A percentile compares a stretch with the other conserved stretches of the same genome.
These are phyloP conservation scores for Diabrotica virgifera DNA, from an alignment of 1,140 invertebrate genomes.

Conservation along the genomic window DNA sequence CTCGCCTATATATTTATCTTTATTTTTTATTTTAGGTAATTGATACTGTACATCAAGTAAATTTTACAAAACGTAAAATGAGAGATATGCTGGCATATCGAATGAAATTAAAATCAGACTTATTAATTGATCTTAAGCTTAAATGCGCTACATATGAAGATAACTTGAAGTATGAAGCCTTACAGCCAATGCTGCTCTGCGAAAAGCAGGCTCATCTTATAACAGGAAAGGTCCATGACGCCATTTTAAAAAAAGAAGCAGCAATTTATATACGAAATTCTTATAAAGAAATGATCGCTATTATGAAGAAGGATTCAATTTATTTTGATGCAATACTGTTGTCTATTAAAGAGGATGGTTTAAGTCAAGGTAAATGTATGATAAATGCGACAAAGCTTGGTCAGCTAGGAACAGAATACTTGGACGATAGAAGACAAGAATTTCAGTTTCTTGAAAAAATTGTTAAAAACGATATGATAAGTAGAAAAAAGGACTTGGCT, in stretches of 20 bases:
- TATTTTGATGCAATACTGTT: conserved; percentile 59
- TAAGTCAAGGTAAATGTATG: conserved; percentile 57
- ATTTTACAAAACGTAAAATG: conserved; percentile 56
- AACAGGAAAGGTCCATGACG: conserved; percentile 54
- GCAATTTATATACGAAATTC: conserved; percentile 57
- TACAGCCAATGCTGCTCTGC: conserved; percentile 49
- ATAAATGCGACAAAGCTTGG: conserved; percentile 59
- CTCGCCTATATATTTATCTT: no score
- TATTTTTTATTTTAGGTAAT: conserved; percentile 44
- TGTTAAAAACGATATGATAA: conserved; percentile 60
- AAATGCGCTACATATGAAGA: conserved; percentile 52
- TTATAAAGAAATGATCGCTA: conserved; percentile 57
- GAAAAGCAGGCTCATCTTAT: conserved; percentile 54
- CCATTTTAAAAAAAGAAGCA: conserved; percentile 58
- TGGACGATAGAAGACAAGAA: conserved; percentile 57
- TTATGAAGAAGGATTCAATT: conserved; percentile 61
- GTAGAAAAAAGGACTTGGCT: conserved; percentile 55
- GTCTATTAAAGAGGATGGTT: conserved; percentile 54
- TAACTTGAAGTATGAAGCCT: conserved; percentile 49
- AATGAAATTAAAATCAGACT: conserved; percentile 57
- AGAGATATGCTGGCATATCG: conserved; percentile 56
- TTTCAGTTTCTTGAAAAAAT: conserved; percentile 55
- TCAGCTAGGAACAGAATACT: conserved; percentile 60
- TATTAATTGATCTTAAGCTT: conserved; percentile 54
- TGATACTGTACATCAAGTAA: conserved; percentile 56